Evolutionary conservation across 1,140 invertebrate species (phyloP), one percentile per base, ranked within the genome.

Genomic region (Drosophila prosaltans): DNA sequence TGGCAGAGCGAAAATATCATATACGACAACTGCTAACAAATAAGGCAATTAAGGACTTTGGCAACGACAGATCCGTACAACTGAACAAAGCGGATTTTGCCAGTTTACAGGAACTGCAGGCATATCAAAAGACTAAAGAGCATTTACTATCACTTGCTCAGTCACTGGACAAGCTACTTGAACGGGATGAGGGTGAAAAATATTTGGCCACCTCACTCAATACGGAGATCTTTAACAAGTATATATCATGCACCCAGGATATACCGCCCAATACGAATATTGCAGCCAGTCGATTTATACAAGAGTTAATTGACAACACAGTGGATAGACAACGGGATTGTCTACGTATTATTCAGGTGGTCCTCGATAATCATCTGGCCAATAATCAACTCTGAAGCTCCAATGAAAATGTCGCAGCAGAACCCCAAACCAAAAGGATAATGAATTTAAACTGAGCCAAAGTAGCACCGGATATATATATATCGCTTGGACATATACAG

Each of bases 221-320:
- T 43, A 84, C 91, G 43, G 90, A 91, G 32, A 92, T 92, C 28
- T 92, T 89, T 11, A 92, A 91, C 66, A 91, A 86, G 54, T 92
- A 92, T 74, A 91, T 92, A 62, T 90, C 84, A 55, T 92, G 91
- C 69, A 91, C 90, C 0, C 91, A 92, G 69, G 88, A 92, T 32
- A 90, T 91, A 60, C 91, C 91, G 40, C 88, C 88, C 58, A 91
- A 86, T 60, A 91, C 90, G 26, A 86, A 79, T 36, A 89, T 91
- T 6, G 83, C 83, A 28, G 74, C 88, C 5, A 92, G 81, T n/a
- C 77, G 83, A 66, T 92, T 92, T 63, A 91, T 91, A 11, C 88
- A 91, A 43, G 75, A 92, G 41, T 61, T 92, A n/a, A 80, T 92
- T 7, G 90, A 91, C 39, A 92, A 92, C 21, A 91, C 91, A 3